Evolutionary conservation across 1,140 invertebrate genomes (phyloP).

Genomic region (Calycopis cecrops): DNA sequence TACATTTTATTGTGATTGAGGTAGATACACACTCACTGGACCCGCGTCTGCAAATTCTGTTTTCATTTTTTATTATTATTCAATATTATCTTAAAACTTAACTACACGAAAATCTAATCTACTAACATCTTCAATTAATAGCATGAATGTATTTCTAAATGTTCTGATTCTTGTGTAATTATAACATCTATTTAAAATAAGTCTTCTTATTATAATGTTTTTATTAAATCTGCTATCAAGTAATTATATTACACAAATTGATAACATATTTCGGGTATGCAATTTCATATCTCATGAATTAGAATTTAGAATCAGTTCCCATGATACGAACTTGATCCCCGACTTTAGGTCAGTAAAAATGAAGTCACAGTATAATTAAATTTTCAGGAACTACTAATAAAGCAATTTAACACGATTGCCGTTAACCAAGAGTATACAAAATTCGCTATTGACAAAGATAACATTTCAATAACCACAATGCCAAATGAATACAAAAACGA

Average conservation of each 20-base stretch:
- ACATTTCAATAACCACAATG: slow-evolving; percentile 50
- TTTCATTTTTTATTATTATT: not conserved
- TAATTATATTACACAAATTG: no score
- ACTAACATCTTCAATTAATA: slow-evolving; percentile 4
- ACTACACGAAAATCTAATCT: no score
- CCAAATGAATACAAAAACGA: slow-evolving; percentile 47
- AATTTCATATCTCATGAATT: no score
- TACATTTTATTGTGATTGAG: no score
- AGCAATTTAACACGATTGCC: slow-evolving; percentile 63
- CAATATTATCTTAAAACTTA: not conserved
- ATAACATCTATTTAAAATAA: not conserved
- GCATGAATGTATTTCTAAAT: not conserved
- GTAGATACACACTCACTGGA: not conserved
- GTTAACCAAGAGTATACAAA: slow-evolving; percentile 61
- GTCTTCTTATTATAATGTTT: no score
- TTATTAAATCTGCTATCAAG: no score
- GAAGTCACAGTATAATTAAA: slow-evolving; percentile 1
- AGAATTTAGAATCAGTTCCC: no score
- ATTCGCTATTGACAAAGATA: slow-evolving; percentile 43
- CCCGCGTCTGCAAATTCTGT: not conserved
- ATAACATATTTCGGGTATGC: no score
- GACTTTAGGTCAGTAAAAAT: no score
- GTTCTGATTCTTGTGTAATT: not conserved
- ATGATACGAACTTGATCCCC: no score
- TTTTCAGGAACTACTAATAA: slow-evolving; percentile 69